A percentile compares a stretch with the other conserved stretches of the same genome.
Evolutionary conservation across 1,140 invertebrate species (phyloP).

Genomic region (Cydia amplana): DNA sequence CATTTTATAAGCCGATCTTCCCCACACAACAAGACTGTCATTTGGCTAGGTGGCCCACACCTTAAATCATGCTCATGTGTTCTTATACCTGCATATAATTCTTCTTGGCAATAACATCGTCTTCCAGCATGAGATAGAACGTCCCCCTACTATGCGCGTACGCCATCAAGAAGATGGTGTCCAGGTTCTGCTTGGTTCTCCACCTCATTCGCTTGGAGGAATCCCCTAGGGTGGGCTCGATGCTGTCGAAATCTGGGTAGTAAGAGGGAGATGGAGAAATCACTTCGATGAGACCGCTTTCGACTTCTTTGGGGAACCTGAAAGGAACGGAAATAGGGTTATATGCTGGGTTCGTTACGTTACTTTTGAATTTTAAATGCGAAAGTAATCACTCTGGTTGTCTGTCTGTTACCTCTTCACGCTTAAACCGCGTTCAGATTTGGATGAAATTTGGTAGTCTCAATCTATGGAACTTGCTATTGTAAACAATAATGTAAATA

Average conservation of each 20-base stretch:
- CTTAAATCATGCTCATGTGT: too few relatives aligned
- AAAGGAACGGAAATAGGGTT: constrained; percentile 43
- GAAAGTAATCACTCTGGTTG: too few relatives aligned
- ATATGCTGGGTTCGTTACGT: too few relatives aligned
- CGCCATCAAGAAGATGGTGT: constrained; percentile 97
- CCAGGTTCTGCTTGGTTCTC: constrained; percentile 98
- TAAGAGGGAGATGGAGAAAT: constrained; percentile 91
- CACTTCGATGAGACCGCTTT: constrained; percentile 93
- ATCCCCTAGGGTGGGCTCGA: constrained; percentile 92
- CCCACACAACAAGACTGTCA: too few relatives aligned
- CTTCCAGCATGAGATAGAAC: constrained; percentile 95
- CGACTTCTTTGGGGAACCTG: constrained; percentile 88
- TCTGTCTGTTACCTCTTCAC: too few relatives aligned
- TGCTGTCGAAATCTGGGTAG: constrained; percentile 92
- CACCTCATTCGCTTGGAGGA: constrained; percentile 93
- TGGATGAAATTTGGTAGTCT: too few relatives aligned
- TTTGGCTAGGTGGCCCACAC: too few relatives aligned
- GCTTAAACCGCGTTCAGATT: too few relatives aligned
- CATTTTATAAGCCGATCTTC: too few relatives aligned
- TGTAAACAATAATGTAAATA: too few relatives aligned
- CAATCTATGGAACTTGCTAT: too few relatives aligned
- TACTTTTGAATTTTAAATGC: too few relatives aligned
- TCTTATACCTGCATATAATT: constrained; percentile 85
- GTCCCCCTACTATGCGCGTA: constrained; percentile 91
- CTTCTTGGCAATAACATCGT: constrained; percentile 95